Evolutionary conservation across 2,113 vertebrate species (phyloP).

Genomic region (Centrocercus urophasianus): DNA sequence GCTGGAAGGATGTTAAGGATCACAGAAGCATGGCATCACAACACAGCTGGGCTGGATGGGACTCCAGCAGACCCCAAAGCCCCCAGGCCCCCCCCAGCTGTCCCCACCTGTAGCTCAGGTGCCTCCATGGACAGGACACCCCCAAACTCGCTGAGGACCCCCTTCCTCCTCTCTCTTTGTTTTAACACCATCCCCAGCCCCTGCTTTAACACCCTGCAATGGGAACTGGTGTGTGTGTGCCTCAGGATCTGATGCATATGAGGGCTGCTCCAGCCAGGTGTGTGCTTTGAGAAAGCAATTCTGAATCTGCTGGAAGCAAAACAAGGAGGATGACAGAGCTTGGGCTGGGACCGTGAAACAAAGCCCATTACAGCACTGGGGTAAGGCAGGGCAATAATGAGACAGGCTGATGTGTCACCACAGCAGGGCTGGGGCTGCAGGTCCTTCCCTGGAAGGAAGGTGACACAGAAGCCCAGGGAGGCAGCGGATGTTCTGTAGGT

Average conservation of each 20-base stretch:
- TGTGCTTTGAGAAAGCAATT: slow-evolving; percentile 35
- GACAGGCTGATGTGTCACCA: rapidly evolving
- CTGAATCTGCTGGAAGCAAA: not conserved
- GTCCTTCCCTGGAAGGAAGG: not conserved
- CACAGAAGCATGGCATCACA: too few species aligned
- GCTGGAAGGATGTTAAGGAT: too few species aligned
- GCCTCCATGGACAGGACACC: not conserved
- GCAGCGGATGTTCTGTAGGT: not conserved
- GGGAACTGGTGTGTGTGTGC: not conserved
- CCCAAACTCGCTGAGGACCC: not conserved
- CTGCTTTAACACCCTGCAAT: rapidly evolving
- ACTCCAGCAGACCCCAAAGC: too few species aligned
- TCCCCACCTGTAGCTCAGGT: not conserved
- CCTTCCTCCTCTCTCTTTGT: not conserved
- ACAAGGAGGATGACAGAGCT: slow-evolving; percentile 4
- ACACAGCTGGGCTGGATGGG: too few species aligned
- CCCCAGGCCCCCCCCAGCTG: not conserved
- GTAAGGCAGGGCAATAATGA: not conserved
- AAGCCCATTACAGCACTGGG: not conserved
- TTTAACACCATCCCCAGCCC: not conserved
- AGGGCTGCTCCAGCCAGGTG: slow-evolving; percentile 42
- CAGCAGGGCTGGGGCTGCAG: not conserved
- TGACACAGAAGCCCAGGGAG: not conserved
- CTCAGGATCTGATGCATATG: not conserved
- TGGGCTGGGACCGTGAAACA: not conserved